Evolutionary conservation across 2,113 vertebrate species (phyloP), one percentile per base, ranked within the genome.

Genomic region (Corydoras sp.): DNA sequence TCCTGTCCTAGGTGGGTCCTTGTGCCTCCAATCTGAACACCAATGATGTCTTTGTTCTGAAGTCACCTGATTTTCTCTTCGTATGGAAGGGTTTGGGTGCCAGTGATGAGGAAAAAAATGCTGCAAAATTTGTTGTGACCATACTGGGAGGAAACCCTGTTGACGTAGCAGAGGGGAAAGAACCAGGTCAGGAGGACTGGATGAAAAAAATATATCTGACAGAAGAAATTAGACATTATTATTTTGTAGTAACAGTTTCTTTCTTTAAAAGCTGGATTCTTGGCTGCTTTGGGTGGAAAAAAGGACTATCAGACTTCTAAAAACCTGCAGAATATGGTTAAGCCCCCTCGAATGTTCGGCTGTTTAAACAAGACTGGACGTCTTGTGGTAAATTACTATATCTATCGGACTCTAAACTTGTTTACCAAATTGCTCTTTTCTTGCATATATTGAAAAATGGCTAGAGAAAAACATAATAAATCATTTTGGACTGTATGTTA

Each of bases 361-460:
- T 90, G 88, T 66, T 90, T 90, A 59, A 92, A 92, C 82, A 90
- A 89, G 78, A 88, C 83, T 3, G 90, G 89, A 35, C 79, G 80
- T 30, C 81, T 91, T n/a, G 69, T 72, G 0, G 90, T 91, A 69
- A 85, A 83, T 85, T 24, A 67, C 35, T 43, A 43, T 43, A 43
- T 43, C 35, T 43, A 24, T 24, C 18, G 18, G 18, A 24, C 35
- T 43, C 35, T 8, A 43, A 8, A 43, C 35, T 43, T 43, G 35
- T 43, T 43, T 4, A 43, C 35, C 7, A 43, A 43, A 43, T 43
- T 8, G 7, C 35, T 43, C 35, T 43, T 24, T 24, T 24, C 35
- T 43, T 43, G 35, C 35, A 5, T 43, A 43, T 43, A 5, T 43
- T 43, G 35, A 43, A 43, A 43, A 43, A 43, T 43, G 35, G 35